These are phyloP conservation scores for Antrozous pallidus DNA, from an alignment of 2,797 vertebrate genomes.

Conservation along the genomic window DNA sequence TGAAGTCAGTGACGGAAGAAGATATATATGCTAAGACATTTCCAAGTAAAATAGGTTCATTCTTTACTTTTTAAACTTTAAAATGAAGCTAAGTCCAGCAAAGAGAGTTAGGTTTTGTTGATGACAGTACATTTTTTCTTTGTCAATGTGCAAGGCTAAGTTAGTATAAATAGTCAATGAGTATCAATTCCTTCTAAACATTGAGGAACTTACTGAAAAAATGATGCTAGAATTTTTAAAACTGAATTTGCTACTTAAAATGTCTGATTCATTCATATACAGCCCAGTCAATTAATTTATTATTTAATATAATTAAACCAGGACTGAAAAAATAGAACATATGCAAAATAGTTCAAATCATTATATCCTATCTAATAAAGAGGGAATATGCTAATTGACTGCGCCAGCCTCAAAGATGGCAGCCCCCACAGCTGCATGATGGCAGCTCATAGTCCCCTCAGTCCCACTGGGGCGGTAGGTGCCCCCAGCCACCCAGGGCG, in stretches of 20 bases:
- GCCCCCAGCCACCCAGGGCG: too few species aligned
- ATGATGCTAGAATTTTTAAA: background rate
- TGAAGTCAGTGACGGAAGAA: background rate
- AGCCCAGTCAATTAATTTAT: background rate
- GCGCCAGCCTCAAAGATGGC: too few species aligned
- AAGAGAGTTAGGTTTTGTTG: background rate
- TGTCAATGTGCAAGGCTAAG: background rate
- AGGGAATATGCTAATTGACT: too few species aligned
- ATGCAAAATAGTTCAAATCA: background rate
- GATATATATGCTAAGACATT: background rate
- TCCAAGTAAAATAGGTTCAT: background rate
- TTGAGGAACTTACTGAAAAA: background rate
- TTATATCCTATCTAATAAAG: background rate
- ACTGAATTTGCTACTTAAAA: background rate
- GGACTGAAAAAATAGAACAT: background rate
- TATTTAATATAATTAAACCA: background rate
- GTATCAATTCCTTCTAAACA: background rate
- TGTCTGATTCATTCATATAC: background rate
- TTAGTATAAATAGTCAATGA: background rate
- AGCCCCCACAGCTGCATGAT: too few species aligned
- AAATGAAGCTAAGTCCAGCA: background rate
- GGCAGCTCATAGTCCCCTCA: too few species aligned
- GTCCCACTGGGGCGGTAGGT: too few species aligned
- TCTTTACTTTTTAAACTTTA: background rate
- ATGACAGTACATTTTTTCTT: background rate